A percentile compares a stretch with the other conserved stretches of the same genome.
Conservation (phyloP, 2,113 vertebrate genomes). For the Thermophis baileyi region DNA sequence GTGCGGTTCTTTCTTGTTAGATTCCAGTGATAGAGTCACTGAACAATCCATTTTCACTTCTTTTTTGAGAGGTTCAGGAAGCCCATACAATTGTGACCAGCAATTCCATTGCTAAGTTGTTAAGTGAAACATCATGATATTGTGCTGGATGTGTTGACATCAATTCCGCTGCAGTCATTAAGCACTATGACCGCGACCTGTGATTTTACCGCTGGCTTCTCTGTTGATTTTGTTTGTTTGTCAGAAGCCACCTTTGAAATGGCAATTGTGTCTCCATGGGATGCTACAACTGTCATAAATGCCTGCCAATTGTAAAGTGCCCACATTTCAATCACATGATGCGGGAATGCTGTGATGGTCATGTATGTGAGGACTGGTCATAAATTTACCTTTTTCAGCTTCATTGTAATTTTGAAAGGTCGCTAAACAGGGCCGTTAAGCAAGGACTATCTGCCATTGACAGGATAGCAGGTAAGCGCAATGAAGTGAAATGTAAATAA, state of each 20-base stretch:
- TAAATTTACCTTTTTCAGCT: background rate
- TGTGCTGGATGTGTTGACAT: background rate
- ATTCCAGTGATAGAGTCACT: background rate
- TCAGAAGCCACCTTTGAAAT: background rate
- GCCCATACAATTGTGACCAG: background rate
- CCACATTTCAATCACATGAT: background rate
- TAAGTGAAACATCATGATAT: background rate
- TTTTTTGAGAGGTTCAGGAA: background rate
- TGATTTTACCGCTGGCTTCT: background rate
- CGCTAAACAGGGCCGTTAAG: background rate
- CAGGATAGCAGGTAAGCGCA: background rate
- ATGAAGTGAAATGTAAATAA: background rate
- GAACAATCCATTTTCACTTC: background rate
- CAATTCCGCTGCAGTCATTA: background rate
- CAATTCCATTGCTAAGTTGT: background rate
- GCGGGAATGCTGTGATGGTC: background rate
- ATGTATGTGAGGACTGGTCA: background rate
- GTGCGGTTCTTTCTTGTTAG: background rate
- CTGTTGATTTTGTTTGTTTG: background rate
- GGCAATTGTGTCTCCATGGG: background rate
- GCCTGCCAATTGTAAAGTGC: background rate
- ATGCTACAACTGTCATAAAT: background rate
- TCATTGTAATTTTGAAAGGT: background rate
- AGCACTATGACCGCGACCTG: background rate
- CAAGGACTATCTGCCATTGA: background rate